Evolutionary conservation across 2,888 invertebrate genomes (phyloP), one percentile per base, ranked within the genome.

Genomic region (Morpho deidamia): DNA sequence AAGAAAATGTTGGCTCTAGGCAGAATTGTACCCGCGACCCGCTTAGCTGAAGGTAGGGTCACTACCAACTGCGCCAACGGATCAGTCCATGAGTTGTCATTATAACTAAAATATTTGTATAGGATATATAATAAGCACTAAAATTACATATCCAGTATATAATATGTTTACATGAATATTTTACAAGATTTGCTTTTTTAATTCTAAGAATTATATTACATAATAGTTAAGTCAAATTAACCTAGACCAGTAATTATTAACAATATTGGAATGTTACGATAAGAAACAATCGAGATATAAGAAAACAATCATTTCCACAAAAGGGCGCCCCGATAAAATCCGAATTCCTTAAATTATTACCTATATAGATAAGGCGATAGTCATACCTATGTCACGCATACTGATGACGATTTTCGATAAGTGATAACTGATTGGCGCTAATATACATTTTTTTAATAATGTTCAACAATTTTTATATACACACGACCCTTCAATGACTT

Each of bases 291-390:
- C 73, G 70, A 75, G 75, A 78, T 79, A 80, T 70, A 63, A 70
- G 61, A 72, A 71, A 75, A 74, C 71, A 79, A 76, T 70, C 65
- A 66, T 63, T 70, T 65, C 66, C 58, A 71, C 59, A 50, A 49
- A 66, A 62, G 64, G 61, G 68, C 65, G 63, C 71, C 65, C 69
- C 56, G 77, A 82, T 80, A 79, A 76, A 70, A 64, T 67, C 60
- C 56, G 63, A 74, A 83, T 84, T 81, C 77, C 69, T 81, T 63
- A 73, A 71, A 77, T 76, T 72, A 74, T 76, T 80, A 70, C 67
- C 64, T 62, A 63, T 74, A 76, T 74, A 60, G 66, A 73, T 70
- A 71, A 53, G 23, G 23, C 47, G 60, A 63, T 63, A 60, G 44
- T 49, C 43, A 47, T 40, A 38, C 11, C 35, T 59, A 65, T 66